Percentiles rank a stretch among this genome's conserved stretches.
These are phyloP conservation scores for Hyperoplus immaculatus DNA, from an alignment of 2,797 vertebrate genomes.

Conservation along the genomic window DNA sequence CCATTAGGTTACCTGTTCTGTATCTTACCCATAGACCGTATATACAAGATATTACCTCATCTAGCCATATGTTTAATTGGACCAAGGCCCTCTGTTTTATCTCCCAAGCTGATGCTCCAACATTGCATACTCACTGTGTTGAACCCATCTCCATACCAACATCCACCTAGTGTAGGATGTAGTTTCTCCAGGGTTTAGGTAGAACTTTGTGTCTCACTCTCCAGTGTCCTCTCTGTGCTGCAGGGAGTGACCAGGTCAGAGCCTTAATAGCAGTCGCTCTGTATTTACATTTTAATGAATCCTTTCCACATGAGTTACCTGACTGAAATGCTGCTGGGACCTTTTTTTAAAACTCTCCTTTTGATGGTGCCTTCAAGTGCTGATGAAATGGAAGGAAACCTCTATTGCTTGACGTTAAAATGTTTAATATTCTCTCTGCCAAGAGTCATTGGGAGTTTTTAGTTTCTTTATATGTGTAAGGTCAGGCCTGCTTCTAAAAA, in stretches of 20 bases:
- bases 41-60: not conserved
- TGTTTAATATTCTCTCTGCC: not conserved
- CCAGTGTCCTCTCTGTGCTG: not conserved
- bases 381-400: not conserved
- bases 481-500: no score
- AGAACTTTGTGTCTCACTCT: not conserved
- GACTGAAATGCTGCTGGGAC: conserved; percentile 1
- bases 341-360: conserved; percentile 5
- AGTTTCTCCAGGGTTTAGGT: not conserved
- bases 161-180: conserved; percentile 14
- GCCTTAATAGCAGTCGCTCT: not conserved
- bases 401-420: not conserved
- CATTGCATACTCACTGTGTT: not conserved
- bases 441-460: not conserved
- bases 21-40: not conserved
- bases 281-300: conserved; percentile 47
- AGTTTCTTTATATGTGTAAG: not conserved
- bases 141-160: not conserved
- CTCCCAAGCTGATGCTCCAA: not conserved
- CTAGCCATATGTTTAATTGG: not conserved
- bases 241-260: conserved; percentile 14
- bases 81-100: not conserved
- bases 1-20: not conserved
- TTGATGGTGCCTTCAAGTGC: conserved; percentile 17
- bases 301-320: conserved; percentile 5